Base-by-base conservation (phyloP, 2,797 vertebrate genomes). In the Sebastes itinus region DNA sequence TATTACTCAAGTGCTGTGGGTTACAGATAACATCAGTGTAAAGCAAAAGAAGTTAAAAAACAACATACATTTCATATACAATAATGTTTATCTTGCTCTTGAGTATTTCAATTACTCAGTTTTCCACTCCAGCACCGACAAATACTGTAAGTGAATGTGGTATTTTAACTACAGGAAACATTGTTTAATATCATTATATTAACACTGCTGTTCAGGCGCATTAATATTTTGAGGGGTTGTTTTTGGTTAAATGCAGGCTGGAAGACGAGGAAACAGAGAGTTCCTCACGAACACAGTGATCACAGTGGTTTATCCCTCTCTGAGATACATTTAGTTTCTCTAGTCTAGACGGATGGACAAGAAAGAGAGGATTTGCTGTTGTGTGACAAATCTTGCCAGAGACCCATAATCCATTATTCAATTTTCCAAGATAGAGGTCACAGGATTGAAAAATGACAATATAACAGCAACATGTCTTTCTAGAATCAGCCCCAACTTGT, bases 1-100 rank as follows among this genome's bases (percentile, higher is more conserved):
- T 81, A 38, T 81, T 33, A 80, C 63, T 77, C 33, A 75, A 83
- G 89, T 91, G 81, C 74, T 84, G 28, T 60, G 20, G 79, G 71
- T 85, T 84, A 86, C 73, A 86, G 78, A 61, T 72, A 72, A 87
- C 22, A 77, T 82, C 81, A 76, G 73, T 83, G 63, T 65, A 42
- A 66, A 81, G 16, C 25, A 68, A 23, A 81, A 68, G 75, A 60
- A 55, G 35, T 55, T 42, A 46, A 82, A 72, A 25, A 63, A 16
- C 38, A 42, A 82, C 33, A 83, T 3, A 84, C 59, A 76, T 79
- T 89, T 84, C 27, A 87, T 66, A 72, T 12, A 85, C 32, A 85
- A 69, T 63, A 46, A 56, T 16, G 7, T 79, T 78, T 70, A 8
- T 63, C 28, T 72, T 27, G 60, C 28, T 42, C 7, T 35, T 38